Base-by-base conservation (phyloP, 2,888 invertebrate species). In the Reticulitermes lucifugus region DNA sequence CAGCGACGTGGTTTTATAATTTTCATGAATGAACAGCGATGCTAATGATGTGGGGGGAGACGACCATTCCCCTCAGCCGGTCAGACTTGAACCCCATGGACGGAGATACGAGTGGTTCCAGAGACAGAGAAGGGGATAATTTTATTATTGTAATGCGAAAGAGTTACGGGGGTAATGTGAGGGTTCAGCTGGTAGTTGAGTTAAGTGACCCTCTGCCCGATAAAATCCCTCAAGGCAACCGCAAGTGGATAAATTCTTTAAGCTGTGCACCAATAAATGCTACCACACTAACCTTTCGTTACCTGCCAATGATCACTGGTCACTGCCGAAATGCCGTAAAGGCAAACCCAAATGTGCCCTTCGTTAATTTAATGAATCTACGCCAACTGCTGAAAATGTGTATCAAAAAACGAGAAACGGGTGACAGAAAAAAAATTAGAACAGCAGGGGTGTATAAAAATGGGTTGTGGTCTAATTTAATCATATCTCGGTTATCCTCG, bases 141-240 rank as follows among this genome's bases (percentile, higher is more conserved):
- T 73, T 73, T 73, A 41, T 73, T 73, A 73, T 41, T 73, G 73
- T 41, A 41, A 41, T 73, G 73, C 21, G 73, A 41, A 73, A 73
- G 35, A 73, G 35, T 73, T 73, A 73, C 21, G 21, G 18, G 73
- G 41, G 41, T 7, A 73, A 73, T 35, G 73, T 21, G 21, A 73
- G 41, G 73, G 73, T 73, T 29, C 41, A 41, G 73, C 73, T 73
- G 41, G 35, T 73, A 73, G 73, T 18, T 73, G 41, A 73, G 73
- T 73, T 73, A 73, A 73, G 35, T 41, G 12, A 41, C 41, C 41
- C 41, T n/a, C 73, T 41, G 18, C 12, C 71, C 71, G 71, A 35
- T 71, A 71, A 71, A 25, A 71, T 25, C 71, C 71, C 71, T 71
- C 71, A 35, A 71, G 71, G 71, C 71, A 25, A 35, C 71, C 35